phyloP scores from a whole-genome alignment of 2,113 vertebrate species.

The Istiophorus platypterus region DNA sequence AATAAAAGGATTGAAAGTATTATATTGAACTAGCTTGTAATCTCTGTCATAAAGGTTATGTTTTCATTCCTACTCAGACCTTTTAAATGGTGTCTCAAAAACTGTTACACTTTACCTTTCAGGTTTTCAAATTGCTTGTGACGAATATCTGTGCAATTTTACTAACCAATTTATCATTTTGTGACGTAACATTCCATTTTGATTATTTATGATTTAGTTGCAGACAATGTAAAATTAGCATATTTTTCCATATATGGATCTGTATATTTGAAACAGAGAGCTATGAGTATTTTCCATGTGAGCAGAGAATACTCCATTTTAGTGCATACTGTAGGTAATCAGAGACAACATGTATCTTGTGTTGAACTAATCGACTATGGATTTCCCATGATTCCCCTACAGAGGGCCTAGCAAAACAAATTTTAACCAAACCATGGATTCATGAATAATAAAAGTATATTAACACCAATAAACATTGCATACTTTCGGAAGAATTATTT shows the following conservation, averaged over 20 bases:
- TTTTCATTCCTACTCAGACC: background rate
- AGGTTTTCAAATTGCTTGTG: background rate
- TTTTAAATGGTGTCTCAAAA: background rate
- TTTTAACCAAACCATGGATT: conserved; percentile 6
- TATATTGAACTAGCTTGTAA: background rate
- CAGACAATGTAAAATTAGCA: background rate
- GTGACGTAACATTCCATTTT: background rate
- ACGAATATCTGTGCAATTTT: background rate
- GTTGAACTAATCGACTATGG: conserved; percentile 22
- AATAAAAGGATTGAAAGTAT: background rate
- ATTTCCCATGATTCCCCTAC: background rate
- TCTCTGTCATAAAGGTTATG: background rate
- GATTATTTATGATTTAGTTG: background rate
- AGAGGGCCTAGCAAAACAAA: background rate
- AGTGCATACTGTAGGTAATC: conserved; percentile 25
- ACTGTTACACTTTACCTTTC: background rate
- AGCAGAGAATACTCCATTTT: conserved; percentile 32
- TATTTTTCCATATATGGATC: conserved; percentile 4
- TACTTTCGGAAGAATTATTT: conserved; percentile 3
- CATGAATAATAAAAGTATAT: conserved; percentile 19
- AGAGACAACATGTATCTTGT: conserved; percentile 1
- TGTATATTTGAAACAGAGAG: conserved; percentile 4
- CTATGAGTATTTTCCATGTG: conserved; percentile 10
- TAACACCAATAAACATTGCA: conserved; percentile 21
- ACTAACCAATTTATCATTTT: background rate